Percentiles rank a stretch among this genome's conserved stretches.
phyloP scores from a whole-genome alignment of 2,888 invertebrate species.

The Rambutsinella grinnellia region DNA sequence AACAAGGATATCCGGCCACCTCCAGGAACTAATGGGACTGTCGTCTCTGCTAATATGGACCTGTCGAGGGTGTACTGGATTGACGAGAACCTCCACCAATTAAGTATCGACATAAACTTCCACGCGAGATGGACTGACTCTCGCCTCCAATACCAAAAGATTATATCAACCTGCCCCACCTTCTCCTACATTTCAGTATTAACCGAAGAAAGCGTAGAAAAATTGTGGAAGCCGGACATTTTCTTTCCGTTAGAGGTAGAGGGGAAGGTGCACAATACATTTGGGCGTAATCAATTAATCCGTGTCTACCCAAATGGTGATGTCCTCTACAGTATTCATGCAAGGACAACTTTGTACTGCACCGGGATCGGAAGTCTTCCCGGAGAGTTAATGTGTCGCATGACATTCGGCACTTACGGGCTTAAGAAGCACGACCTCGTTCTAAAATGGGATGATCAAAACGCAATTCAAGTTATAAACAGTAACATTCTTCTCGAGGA shows the following conservation, averaged over 20 bases:
- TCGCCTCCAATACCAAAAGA: constrained; percentile 11
- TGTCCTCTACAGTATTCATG: background rate
- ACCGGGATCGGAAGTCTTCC: constrained; percentile 9
- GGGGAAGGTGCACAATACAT: background rate
- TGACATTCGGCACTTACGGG: background rate
- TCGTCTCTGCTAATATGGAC: constrained; percentile 13
- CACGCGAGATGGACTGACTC: constrained; percentile 28
- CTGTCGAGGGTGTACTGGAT: constrained; percentile 9
- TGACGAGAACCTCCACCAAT: background rate
- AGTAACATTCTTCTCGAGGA: background rate
- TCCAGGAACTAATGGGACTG: constrained; percentile 16
- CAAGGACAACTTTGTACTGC: constrained; percentile 10
- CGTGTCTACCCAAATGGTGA: constrained; percentile 14
- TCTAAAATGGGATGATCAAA: background rate
- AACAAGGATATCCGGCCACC: constrained; percentile 28
- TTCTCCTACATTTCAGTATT: constrained; percentile 21
- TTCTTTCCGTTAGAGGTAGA: constrained; percentile 8
- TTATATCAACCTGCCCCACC: background rate
- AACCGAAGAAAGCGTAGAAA: background rate
- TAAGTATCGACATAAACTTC: constrained; percentile 12
- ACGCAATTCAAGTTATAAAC: background rate
- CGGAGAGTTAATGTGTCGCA: background rate
- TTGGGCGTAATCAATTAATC: background rate
- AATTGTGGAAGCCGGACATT: constrained; percentile 27
- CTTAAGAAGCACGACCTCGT: background rate